phyloP scores from a whole-genome alignment of 2,113 vertebrate genomes.

The Coptodon bakossiorum region DNA sequence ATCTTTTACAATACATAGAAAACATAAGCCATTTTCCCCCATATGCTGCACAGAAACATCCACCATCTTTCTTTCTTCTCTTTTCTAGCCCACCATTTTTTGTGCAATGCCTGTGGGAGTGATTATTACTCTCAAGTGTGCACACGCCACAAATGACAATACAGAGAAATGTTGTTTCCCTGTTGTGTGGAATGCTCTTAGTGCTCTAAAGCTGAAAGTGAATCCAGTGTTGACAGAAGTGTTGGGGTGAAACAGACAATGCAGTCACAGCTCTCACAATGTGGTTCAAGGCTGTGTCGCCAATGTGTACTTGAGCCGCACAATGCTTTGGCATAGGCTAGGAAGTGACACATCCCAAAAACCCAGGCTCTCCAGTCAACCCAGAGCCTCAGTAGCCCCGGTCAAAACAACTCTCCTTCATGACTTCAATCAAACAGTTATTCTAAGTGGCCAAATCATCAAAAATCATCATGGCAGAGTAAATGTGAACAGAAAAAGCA shows the following conservation, averaged over 20 bases:
- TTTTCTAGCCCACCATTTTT: neutral
- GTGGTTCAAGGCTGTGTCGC: conserved; percentile 72
- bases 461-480: neutral
- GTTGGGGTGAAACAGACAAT: conserved; percentile 53
- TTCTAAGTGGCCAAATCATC: neutral
- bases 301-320: conserved; percentile 52
- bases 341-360: conserved; percentile 54
- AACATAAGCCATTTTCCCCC: accelerated
- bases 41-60: neutral
- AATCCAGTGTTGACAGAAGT: conserved; percentile 44
- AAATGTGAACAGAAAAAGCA: neutral
- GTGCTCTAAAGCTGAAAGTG: conserved; percentile 34
- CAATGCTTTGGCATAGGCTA: conserved; percentile 60
- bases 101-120: neutral
- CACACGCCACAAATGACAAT: conserved; percentile 9
- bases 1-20: neutral
- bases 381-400: neutral
- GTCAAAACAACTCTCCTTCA: conserved; percentile 2
- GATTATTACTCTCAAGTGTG: neutral
- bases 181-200: neutral
- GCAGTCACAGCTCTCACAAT: conserved; percentile 43
- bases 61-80: neutral
- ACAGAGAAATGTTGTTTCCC: conserved; percentile 1
- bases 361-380: neutral
- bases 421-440: neutral